A percentile compares a stretch with the other conserved stretches of the same genome.
These are phyloP conservation scores for Drosophila tristis DNA, from an alignment of 1,140 invertebrate species.

Conservation along the genomic window DNA sequence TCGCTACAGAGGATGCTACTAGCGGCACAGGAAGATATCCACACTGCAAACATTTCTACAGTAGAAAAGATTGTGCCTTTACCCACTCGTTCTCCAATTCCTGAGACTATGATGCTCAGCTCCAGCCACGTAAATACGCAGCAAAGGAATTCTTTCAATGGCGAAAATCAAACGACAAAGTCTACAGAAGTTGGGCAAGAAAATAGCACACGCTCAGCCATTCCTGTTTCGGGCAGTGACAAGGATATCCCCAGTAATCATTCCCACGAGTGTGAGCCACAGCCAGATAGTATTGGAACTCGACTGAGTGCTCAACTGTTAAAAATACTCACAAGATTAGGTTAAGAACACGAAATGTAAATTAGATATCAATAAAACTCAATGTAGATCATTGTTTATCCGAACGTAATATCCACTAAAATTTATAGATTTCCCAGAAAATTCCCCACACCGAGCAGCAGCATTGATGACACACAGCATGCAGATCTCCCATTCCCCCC, in stretches of 20 bases:
- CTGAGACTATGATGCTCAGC: too few species aligned
- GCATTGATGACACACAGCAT: slow-evolving; percentile 14
- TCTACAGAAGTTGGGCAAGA: neutral
- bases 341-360: slow-evolving; percentile 11
- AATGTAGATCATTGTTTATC: too few species aligned
- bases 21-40: neutral
- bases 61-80: neutral
- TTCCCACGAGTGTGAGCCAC: neutral
- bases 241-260: too few species aligned
- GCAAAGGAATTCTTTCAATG: too few species aligned
- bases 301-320: slow-evolving; percentile 35
- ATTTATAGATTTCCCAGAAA: slow-evolving; percentile 4
- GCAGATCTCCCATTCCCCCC: neutral
- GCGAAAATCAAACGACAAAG: too few species aligned
- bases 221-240: neutral
- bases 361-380: neutral
- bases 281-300: slow-evolving; percentile 4
- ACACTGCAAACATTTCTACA: too few species aligned
- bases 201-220: neutral
- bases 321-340: slow-evolving; percentile 29
- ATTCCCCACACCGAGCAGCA: slow-evolving; percentile 16
- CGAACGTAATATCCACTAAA: slow-evolving; percentile 1
- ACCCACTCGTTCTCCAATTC: neutral
- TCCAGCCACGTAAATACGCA: too few species aligned
- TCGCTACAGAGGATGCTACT: too few species aligned